Base-by-base conservation (phyloP, 2,888 invertebrate species). In the Abscondita cerata region DNA sequence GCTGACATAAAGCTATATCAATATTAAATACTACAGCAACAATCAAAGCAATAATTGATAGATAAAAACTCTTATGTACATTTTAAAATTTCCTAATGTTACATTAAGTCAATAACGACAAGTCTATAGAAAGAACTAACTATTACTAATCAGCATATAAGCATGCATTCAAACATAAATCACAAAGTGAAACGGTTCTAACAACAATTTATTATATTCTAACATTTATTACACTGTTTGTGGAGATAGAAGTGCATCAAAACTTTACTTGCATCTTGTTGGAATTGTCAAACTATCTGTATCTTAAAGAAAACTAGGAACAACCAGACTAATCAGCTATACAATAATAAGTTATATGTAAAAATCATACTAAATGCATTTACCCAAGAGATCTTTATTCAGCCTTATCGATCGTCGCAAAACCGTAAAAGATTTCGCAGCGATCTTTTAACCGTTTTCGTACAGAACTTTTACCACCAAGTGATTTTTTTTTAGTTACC, bases 361-460 rank as follows among this genome's bases (percentile, higher is more conserved):
- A 52, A 47, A 40, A 13, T 12, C 16, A 36, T 59, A 52, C 46
- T 59, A 52, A 59, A 59, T 59, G 58, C 58, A 59, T 59, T 25
- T 59, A 38, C 46, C 44, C 38, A 15, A 52, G 58, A 59, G 58
- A 59, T 59, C 58, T 59, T 36, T 59, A 44, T 52, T 52, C 58
- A 57, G 57, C 40, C 57, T 57, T 57, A 38, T 50, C 48, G 38
- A 16, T 38, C 38, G 48, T 25, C 47, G 34, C 13, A 3, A 13
- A 48, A 9, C 48, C 15, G 25, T n/a, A n/a, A n/a, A 48, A 48
- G 15, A 51, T 16, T 31, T 15, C 3, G 34, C 33, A 34, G 12
- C 34, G 33, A 15, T 13, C 48, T 51, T 13, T n/a, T 13, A 6
- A 51, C 13, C 16, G 31, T 36, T 33, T 51, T 34, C 15, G 33